Evolutionary conservation across 2,113 vertebrate species (phyloP).

Genomic region (Urocynchramus pylzowi): DNA sequence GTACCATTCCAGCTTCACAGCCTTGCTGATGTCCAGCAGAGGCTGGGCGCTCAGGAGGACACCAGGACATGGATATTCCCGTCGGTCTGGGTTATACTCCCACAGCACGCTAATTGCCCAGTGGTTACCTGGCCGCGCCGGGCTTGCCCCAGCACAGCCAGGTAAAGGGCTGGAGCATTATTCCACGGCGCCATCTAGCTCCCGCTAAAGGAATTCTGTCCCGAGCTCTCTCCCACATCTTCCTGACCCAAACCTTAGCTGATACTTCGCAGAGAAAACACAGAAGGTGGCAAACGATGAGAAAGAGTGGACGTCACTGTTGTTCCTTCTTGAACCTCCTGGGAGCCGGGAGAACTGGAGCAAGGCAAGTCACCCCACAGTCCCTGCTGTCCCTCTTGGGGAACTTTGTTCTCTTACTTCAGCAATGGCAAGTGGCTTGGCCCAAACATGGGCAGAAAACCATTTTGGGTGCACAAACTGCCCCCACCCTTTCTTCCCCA

Average conservation of each 20-base stretch:
- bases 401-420: background rate
- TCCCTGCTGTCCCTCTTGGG: background rate
- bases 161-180: background rate
- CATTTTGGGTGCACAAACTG: background rate
- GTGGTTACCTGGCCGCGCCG: background rate
- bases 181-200: slow-evolving; percentile 52
- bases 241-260: background rate
- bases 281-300: background rate
- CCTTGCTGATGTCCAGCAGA: background rate
- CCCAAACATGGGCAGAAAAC: background rate
- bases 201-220: background rate
- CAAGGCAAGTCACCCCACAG: background rate
- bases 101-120: background rate
- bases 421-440: background rate
- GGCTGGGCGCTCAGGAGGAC: background rate
- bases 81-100: background rate
- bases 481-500: background rate
- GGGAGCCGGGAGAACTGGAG: background rate
- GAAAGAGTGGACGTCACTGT: background rate
- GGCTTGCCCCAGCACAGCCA: background rate
- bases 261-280: background rate
- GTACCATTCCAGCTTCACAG: accelerated
- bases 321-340: background rate
- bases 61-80: background rate
- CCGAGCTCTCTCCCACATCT: background rate